Percentiles rank a stretch among this genome's conserved stretches.
Conservation (phyloP, 2,113 vertebrate genomes). For the Lampris megalopsis region DNA sequence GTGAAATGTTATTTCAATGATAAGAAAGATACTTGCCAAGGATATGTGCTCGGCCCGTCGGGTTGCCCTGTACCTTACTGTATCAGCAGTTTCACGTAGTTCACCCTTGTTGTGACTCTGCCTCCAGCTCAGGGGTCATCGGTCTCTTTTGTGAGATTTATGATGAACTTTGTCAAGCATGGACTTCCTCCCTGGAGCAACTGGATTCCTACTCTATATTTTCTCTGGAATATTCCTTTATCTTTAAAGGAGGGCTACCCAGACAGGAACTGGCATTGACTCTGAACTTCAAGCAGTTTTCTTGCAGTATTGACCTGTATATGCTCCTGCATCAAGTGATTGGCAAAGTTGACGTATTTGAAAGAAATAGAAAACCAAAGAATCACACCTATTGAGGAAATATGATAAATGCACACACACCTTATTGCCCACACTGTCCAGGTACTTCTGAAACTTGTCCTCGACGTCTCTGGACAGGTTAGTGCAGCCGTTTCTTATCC, state of each 20-base stretch:
- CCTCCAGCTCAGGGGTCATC: constrained; percentile 38
- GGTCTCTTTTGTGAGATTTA: constrained; percentile 57
- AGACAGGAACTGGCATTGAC: background rate
- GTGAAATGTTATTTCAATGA: background rate
- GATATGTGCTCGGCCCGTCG: constrained; percentile 5
- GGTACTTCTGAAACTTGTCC: constrained; percentile 75
- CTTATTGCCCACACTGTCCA: constrained; percentile 70
- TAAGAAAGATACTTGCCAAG: background rate
- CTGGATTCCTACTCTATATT: constrained; percentile 28
- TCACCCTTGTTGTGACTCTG: constrained; percentile 43
- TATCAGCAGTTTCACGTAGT: constrained; percentile 38
- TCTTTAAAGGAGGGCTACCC: background rate
- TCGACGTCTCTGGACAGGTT: constrained; percentile 77
- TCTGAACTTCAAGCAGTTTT: too few species aligned
- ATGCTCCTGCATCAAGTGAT: background rate
- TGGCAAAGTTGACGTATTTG: too few species aligned
- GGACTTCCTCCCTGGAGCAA: constrained; percentile 64
- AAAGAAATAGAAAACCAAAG: background rate
- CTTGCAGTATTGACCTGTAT: background rate
- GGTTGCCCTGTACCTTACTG: constrained; percentile 5
- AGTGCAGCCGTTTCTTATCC: constrained; percentile 74
- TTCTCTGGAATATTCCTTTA: constrained; percentile 37
- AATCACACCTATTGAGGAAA: background rate
- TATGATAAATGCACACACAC: constrained; percentile 36
- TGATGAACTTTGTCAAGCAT: constrained; percentile 30